Percentiles rank a stretch among this genome's conserved stretches.
phyloP scores from a whole-genome alignment of 2,797 vertebrate species.

The Enteromius unitaeniatus region DNA sequence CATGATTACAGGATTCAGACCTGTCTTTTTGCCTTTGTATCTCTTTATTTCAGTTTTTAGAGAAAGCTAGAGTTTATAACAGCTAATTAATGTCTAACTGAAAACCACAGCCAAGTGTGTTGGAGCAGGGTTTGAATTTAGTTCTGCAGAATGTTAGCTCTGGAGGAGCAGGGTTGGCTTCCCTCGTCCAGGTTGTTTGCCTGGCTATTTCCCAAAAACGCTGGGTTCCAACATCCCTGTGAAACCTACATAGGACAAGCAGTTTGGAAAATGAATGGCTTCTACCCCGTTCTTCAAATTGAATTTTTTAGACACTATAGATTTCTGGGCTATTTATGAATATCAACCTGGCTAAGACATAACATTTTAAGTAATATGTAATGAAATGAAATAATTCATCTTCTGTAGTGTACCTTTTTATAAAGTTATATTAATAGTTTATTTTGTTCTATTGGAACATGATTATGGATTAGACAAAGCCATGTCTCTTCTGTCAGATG shows the following conservation, averaged over 20 bases:
- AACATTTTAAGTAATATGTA: neutral
- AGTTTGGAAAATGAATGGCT: neutral
- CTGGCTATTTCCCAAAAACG: neutral
- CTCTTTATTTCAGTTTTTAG: neutral
- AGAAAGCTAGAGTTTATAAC: neutral
- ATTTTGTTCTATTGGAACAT: neutral
- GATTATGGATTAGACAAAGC: constrained; percentile 8
- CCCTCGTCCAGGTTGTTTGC: neutral
- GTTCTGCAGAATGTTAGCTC: neutral
- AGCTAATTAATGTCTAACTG: neutral
- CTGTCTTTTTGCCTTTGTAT: neutral
- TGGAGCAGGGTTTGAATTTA: neutral
- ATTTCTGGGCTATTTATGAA: neutral
- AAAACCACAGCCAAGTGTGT: neutral
- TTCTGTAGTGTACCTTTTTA: neutral
- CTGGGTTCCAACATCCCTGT: neutral
- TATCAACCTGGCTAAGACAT: neutral
- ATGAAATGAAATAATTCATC: neutral
- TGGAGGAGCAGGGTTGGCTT: neutral
- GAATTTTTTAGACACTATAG: neutral
- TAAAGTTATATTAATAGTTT: neutral
- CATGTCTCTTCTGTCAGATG: constrained; percentile 1
- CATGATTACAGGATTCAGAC: neutral
- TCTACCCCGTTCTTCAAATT: neutral
- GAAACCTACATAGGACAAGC: neutral